Conservation (phyloP, 2,113 vertebrate species). For the Psophia crepitans region DNA sequence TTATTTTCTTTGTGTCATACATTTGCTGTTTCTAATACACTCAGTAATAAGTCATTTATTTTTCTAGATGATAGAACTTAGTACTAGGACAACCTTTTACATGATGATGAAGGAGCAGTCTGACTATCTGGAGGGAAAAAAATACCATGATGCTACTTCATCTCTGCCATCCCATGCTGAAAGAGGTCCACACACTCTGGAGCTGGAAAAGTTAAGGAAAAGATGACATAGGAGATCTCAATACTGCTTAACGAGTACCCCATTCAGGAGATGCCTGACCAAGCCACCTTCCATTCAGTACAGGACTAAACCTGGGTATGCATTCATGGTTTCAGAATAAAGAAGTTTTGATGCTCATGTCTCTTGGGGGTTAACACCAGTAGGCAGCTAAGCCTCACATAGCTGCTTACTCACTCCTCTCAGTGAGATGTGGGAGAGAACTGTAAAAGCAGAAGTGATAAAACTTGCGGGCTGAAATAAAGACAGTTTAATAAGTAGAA, state of each 20-base stretch:
- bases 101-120: not conserved
- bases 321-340: not conserved
- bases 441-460: not conserved
- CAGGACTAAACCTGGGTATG: not conserved
- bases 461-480: not conserved
- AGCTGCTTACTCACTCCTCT: fast-evolving
- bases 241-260: not conserved
- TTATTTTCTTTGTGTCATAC: not conserved
- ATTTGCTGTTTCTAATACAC: not conserved
- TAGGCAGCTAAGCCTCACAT: not conserved
- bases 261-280: not conserved
- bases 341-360: not conserved
- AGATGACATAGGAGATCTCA: not conserved
- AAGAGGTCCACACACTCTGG: not conserved
- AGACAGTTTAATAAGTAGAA: not conserved
- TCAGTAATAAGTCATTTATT: not conserved
- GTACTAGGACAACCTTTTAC: not conserved
- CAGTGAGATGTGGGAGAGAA: not conserved
- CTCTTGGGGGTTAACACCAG: not conserved
- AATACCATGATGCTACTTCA: not conserved
- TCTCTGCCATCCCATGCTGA: not conserved
- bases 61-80: not conserved
- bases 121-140: not conserved
- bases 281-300: not conserved
- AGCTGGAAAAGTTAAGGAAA: not conserved